phyloP scores from a whole-genome alignment of 2,888 invertebrate genomes.

The Eulithis testata region DNA sequence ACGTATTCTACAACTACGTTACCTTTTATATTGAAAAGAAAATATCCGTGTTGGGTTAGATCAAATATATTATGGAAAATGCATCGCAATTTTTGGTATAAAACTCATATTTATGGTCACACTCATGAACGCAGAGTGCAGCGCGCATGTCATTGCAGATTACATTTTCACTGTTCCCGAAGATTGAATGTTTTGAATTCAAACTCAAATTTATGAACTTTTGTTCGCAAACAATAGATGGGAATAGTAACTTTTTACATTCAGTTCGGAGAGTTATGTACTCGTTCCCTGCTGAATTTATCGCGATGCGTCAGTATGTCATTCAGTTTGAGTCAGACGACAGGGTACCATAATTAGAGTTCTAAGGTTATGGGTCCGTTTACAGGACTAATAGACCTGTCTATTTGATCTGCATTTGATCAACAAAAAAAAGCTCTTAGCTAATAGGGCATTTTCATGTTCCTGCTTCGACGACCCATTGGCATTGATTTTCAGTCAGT shows the following conservation, averaged over 20 bases:
- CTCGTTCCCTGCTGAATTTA: constrained; percentile 16
- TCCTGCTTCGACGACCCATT: too few relatives aligned
- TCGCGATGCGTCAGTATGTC: not conserved
- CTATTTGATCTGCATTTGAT: too few relatives aligned
- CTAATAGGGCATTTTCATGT: too few relatives aligned
- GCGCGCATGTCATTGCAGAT: constrained; percentile 40
- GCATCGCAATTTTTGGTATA: constrained; percentile 33
- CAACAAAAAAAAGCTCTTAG: too few relatives aligned
- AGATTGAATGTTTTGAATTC: constrained; percentile 38
- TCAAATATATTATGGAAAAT: not conserved
- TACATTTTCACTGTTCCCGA: constrained; percentile 38
- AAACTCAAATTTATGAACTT: constrained; percentile 32
- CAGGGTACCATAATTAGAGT: too few relatives aligned
- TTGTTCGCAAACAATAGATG: constrained; percentile 29
- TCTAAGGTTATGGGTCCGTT: too few relatives aligned
- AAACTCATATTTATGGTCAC: constrained; percentile 38
- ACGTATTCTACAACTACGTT: not conserved
- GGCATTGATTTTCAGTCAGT: too few relatives aligned
- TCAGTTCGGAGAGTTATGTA: constrained; percentile 21
- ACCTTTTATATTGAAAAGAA: not conserved
- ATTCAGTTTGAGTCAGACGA: not conserved
- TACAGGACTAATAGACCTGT: too few relatives aligned
- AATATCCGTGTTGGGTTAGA: not conserved
- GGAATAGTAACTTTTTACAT: constrained; percentile 23
- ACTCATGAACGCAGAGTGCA: constrained; percentile 37